A percentile compares a stretch with the other conserved stretches of the same genome.
Conservation (phyloP, 1,140 invertebrate species). For the Caenorhabditis inopinata region DNA sequence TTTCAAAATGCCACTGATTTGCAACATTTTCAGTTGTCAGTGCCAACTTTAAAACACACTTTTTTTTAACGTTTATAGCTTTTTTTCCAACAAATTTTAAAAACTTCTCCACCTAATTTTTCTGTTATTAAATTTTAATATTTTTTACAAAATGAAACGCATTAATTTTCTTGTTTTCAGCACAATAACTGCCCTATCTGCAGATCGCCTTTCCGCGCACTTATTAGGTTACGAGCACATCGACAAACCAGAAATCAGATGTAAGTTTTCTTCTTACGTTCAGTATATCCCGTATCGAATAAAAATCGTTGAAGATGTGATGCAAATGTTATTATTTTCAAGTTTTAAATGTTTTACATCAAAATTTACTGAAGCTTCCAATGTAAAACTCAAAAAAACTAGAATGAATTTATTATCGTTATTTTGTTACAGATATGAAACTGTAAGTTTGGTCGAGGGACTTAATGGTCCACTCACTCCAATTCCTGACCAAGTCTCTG, state of each 20-base stretch:
- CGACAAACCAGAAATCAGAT: slow-evolving; percentile 65
- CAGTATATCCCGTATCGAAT: too few relatives aligned
- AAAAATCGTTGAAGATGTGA: too few relatives aligned
- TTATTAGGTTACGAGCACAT: slow-evolving; percentile 90
- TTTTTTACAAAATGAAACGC: too few relatives aligned
- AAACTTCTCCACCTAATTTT: neutral
- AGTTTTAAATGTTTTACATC: too few relatives aligned
- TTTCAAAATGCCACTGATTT: too few relatives aligned
- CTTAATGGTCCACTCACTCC: slow-evolving; percentile 80
- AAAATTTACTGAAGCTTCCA: too few relatives aligned
- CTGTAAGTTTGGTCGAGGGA: slow-evolving; percentile 92
- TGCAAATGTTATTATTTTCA: too few relatives aligned
- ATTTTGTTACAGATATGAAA: slow-evolving; percentile 89
- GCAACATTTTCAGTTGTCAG: too few relatives aligned
- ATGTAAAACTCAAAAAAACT: too few relatives aligned
- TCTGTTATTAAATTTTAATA: neutral
- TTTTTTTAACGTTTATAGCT: too few relatives aligned
- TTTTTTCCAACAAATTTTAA: too few relatives aligned
- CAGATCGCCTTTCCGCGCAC: slow-evolving; percentile 89
- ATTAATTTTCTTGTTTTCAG: slow-evolving; percentile 52
- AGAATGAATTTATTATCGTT: slow-evolving; percentile 82
- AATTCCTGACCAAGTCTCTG: slow-evolving; percentile 1
- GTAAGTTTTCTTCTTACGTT: slow-evolving; percentile 23
- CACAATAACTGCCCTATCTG: slow-evolving; percentile 90
- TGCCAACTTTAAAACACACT: too few relatives aligned